A percentile compares a stretch with the other conserved stretches of the same genome.
These are phyloP conservation scores for Hypselothyrea guttata DNA, from an alignment of 2,888 invertebrate genomes.

Conservation along the genomic window DNA sequence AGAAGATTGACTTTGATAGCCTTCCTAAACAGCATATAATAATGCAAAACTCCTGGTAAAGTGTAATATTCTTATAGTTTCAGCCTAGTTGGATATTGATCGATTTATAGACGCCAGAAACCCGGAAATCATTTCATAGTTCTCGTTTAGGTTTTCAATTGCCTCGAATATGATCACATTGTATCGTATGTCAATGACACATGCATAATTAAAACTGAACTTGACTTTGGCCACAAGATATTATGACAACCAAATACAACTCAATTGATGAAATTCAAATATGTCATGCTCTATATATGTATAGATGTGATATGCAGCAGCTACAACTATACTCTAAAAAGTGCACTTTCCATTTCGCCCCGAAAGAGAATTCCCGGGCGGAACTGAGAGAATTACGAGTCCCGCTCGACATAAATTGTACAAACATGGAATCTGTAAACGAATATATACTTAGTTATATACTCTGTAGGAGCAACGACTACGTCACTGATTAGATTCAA, in stretches of 20 bases:
- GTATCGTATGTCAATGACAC: slow-evolving; percentile 63
- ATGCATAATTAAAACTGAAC: slow-evolving; percentile 46
- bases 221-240: slow-evolving; percentile 53
- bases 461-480: slow-evolving; percentile 5
- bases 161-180: slow-evolving; percentile 17
- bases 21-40: too few relatives aligned
- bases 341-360: slow-evolving; percentile 57
- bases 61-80: too few relatives aligned
- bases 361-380: slow-evolving; percentile 32
- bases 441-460: slow-evolving; percentile 1
- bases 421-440: background rate
- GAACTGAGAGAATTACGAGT: slow-evolving; percentile 31
- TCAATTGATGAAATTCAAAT: background rate
- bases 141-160: slow-evolving; percentile 33
- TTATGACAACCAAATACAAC: background rate
- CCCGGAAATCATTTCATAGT: slow-evolving; percentile 35
- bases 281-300: background rate
- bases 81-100: too few relatives aligned
- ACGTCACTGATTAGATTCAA: slow-evolving; percentile 77
- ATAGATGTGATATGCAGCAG: background rate
- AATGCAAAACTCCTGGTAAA: too few relatives aligned
- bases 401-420: slow-evolving; percentile 18
- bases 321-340: too few relatives aligned
- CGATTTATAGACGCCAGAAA: background rate
- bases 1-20: too few relatives aligned